Base-by-base conservation (phyloP, 2,888 invertebrate genomes). In the Nymphalis polychloros region DNA sequence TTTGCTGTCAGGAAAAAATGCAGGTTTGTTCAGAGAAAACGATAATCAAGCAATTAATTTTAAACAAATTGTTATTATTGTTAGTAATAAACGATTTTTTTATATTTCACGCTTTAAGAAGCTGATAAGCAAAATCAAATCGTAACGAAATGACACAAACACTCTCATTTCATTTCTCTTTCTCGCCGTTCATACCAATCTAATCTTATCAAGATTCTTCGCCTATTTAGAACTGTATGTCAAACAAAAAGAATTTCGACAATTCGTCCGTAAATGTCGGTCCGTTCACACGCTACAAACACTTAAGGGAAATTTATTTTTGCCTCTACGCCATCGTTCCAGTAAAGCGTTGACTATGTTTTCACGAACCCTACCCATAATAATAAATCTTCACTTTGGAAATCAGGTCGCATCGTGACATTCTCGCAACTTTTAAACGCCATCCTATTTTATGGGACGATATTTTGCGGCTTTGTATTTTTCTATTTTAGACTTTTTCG, bases 311-410 rank as follows among this genome's bases (percentile, higher is more conserved):
- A 67, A 70, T 61, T 72, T 60, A 59, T 68, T 70, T 63, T 68
- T 65, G 68, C 64, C 48, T 60, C 63, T 49, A 59, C 67, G 62
- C 70, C 63, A 59, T 55, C 70, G 64, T 70, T 64, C 48, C 52
- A 63, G 67, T 63, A 72, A 70, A 72, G 62, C 62, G 64, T 59
- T 64, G 67, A 59, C 67, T 62, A 67, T 72, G 70, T 72, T 72
- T 73, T 64, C 68, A 52, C 62, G 62, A 66, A 52, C 65, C 49
- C 57, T 55, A 57, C 63, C 67, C 63, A 65, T 69, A 68, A 73
- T 68, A 62, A 73, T 73, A 73, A 73, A 71, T 71, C 71, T 71
- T 69, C 63, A 48, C 41, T 57, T 52, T 63, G 49, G 47, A 67
- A 55, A 55, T 55, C 55, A 31, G 55, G 27, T 55, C 31, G 55